Base-by-base conservation (phyloP, 2,888 invertebrate species). In the Aphidius colemani region DNA sequence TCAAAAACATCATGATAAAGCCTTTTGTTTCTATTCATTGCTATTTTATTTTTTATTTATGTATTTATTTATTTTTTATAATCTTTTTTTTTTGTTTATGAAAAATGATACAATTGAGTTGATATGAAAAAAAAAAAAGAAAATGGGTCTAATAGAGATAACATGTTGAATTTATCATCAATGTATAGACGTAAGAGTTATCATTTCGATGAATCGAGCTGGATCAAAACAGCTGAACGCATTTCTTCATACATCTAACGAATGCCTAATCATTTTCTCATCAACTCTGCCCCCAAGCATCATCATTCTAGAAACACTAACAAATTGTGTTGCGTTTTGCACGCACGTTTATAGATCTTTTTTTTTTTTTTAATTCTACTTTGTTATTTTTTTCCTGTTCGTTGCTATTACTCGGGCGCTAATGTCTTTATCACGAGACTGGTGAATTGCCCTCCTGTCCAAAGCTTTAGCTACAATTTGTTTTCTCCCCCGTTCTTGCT, bases 371-470 rank as follows among this genome's bases (percentile, higher is more conserved):
- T 45, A 49, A 53, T 51, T 40, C 50, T 66, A 68, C 66, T 62
- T 50, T 64, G 56, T 59, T 67, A 68, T 65, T 60, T 59, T 64
- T 65, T 67, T 53, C 10, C 59, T 63, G 57, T 53, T 30, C 5
- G 30, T 30, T 30, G 30, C 30, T 30, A 30, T 30, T 30, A 51
- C 63, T 57, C 55, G 68, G 69, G 61, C 69, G 70, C 71, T 77
- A 77, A 78, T 77, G 78, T 78, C 78, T 78, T 75, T 74, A 78
- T 77, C 74, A 71, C 71, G 73, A 74, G 71, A 65, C 66, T 66
- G 64, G 64, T 64, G 63, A 69, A 66, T 57, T 61, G 61, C 53
- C 64, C 50, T 61, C 57, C 61, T 55, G 30, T 53, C 62, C 59
- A 58, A 60, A 45, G 60, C 65, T 64, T 61, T 50, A 65, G 61